phyloP scores from a whole-genome alignment of 2,888 invertebrate genomes.

The Hirtodrosophila confusa region DNA sequence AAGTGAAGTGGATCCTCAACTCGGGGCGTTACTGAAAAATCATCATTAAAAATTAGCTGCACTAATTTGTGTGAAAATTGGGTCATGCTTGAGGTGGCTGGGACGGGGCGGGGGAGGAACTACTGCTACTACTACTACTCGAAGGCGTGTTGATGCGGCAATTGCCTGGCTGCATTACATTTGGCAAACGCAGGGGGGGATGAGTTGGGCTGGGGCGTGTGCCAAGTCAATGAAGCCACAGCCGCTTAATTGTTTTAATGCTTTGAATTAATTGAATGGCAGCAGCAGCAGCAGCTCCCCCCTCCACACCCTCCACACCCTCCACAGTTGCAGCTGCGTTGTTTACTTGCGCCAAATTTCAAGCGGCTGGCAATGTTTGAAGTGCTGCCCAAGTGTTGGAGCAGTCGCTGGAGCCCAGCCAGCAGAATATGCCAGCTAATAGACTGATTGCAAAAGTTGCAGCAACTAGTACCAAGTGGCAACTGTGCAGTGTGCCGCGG shows the following conservation, averaged over 20 bases:
- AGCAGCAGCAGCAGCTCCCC: constrained; percentile 21
- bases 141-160: constrained; percentile 33
- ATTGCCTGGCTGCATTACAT: constrained; percentile 43
- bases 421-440: constrained; percentile 37
- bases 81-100: constrained; percentile 48
- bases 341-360: constrained; percentile 73
- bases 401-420: constrained; percentile 27
- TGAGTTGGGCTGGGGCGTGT: constrained; percentile 28
- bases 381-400: constrained; percentile 33
- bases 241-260: constrained; percentile 74
- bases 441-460: constrained; percentile 69
- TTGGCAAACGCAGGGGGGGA: constrained; percentile 10
- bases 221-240: constrained; percentile 74
- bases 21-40: constrained; percentile 49
- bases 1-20: constrained; percentile 58
- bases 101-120: not conserved
- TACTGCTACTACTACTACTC: not conserved
- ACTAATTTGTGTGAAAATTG: constrained; percentile 75
- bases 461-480: constrained; percentile 15
- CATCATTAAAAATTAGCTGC: constrained; percentile 79
- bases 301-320: too few relatives aligned
- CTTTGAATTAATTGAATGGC: constrained; percentile 76
- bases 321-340: constrained; percentile 53
- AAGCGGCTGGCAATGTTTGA: constrained; percentile 55
- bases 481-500: not conserved